These are phyloP conservation scores for Macrosteles quadrilineatus DNA, from an alignment of 1,140 invertebrate species.

Conservation along the genomic window DNA sequence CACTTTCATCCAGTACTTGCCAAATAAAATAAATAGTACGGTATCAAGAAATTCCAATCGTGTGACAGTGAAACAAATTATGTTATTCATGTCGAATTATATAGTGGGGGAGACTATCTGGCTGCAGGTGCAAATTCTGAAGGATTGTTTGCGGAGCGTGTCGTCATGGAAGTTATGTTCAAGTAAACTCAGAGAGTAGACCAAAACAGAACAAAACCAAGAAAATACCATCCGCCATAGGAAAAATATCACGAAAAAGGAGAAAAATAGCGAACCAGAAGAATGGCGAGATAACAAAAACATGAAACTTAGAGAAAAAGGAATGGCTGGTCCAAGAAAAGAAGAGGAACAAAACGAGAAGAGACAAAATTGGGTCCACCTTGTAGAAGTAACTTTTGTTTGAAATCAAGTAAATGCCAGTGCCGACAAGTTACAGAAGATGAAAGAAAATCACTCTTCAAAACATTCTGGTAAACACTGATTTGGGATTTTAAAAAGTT, in stretches of 20 bases:
- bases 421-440: slow-evolving; percentile 6
- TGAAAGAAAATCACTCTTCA: slow-evolving; percentile 8
- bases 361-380: neutral
- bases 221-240: too few species aligned
- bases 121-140: neutral
- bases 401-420: neutral
- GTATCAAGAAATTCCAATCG: slow-evolving; percentile 2
- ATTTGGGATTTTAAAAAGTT: neutral
- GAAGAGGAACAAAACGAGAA: neutral
- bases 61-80: slow-evolving; percentile 16
- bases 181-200: neutral
- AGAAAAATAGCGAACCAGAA: neutral
- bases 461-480: slow-evolving; percentile 1
- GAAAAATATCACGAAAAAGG: too few species aligned
- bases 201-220: too few species aligned
- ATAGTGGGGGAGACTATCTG: slow-evolving; percentile 14
- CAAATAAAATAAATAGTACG: slow-evolving; percentile 5
- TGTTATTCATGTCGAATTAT: slow-evolving; percentile 12
- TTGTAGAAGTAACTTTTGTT: slow-evolving; percentile 8
- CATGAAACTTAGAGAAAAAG: slow-evolving; percentile 6
- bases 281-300: slow-evolving; percentile 11
- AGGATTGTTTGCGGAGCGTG: neutral
- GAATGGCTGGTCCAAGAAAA: slow-evolving; percentile 10
- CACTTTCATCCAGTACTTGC: neutral
- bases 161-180: slow-evolving; percentile 2